Evolutionary conservation across 2,113 vertebrate species (phyloP).

Genomic region (Takifugu bimaculatus): DNA sequence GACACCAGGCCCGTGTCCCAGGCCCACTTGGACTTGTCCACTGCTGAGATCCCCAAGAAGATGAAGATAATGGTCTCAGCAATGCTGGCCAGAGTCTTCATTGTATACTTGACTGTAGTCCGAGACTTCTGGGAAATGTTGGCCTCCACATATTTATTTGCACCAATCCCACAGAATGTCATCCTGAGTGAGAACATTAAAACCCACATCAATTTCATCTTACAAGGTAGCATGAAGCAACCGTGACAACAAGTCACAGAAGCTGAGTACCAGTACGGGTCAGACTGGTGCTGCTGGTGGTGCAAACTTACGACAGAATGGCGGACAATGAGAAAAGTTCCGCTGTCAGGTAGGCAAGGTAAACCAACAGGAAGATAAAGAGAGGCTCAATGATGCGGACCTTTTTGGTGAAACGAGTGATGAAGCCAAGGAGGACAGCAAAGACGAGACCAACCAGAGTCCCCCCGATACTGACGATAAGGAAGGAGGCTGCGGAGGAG

Average conservation of each 20-base stretch:
- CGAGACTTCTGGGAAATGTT: slow-evolving; percentile 98
- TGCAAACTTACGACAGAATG: slow-evolving; percentile 89
- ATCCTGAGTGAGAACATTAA: slow-evolving; percentile 72
- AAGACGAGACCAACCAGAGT: slow-evolving; percentile 91
- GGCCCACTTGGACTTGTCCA: slow-evolving; percentile 95
- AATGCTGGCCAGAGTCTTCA: slow-evolving; percentile 96
- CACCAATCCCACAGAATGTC: slow-evolving; percentile 93
- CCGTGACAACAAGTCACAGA: too few species aligned
- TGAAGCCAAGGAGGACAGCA: slow-evolving; percentile 87
- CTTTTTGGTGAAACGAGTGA: slow-evolving; percentile 94
- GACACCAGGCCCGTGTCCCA: slow-evolving; percentile 94
- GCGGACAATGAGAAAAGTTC: slow-evolving; percentile 93
- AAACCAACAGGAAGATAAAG: slow-evolving; percentile 92
- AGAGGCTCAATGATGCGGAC: slow-evolving; percentile 97
- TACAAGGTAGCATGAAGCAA: too few species aligned
- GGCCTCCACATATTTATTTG: slow-evolving; percentile 96
- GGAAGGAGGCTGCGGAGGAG: slow-evolving; percentile 82
- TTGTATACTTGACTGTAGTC: slow-evolving; percentile 94
- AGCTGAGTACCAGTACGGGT: background rate
- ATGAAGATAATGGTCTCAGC: slow-evolving; percentile 98
- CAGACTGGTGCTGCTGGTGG: background rate
- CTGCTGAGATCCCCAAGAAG: slow-evolving; percentile 92
- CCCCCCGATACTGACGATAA: slow-evolving; percentile 92
- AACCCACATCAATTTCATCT: too few species aligned
- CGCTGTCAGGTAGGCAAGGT: slow-evolving; percentile 91